Evolutionary conservation across 2,888 invertebrate genomes (phyloP).

Genomic region (Byasa hedistus): DNA sequence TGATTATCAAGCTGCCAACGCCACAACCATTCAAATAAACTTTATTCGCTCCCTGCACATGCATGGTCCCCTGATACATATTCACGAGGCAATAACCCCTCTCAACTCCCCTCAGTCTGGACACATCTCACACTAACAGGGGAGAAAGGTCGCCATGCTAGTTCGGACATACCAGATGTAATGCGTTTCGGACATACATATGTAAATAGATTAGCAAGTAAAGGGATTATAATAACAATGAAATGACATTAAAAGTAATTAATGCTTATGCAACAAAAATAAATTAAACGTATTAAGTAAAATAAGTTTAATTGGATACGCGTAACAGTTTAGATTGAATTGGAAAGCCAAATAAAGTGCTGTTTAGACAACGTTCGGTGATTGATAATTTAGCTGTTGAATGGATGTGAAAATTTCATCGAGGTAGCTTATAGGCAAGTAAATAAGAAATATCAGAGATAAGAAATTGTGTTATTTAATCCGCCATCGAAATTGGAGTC

Average conservation of each 20-base stretch:
- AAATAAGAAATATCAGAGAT: conserved; percentile 35
- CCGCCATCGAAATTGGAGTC: conserved; percentile 46
- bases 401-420: conserved; percentile 34
- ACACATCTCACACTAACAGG: conserved; percentile 72
- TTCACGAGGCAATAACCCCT: conserved; percentile 76
- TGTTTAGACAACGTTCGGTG: conserved; percentile 10
- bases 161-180: conserved; percentile 42
- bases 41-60: conserved; percentile 76
- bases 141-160: conserved; percentile 68
- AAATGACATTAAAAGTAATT: background rate
- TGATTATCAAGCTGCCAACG: conserved; percentile 69
- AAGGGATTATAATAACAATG: conserved; percentile 3
- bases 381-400: conserved; percentile 19
- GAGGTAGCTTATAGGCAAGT: conserved; percentile 32
- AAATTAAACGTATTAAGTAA: conserved; percentile 4
- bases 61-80: conserved; percentile 62
- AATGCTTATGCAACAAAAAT: background rate
- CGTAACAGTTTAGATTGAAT: conserved; percentile 13
- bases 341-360: conserved; percentile 14
- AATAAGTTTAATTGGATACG: conserved; percentile 1
- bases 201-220: background rate
- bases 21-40: conserved; percentile 72
- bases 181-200: background rate
- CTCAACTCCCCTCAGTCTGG: conserved; percentile 69
- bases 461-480: conserved; percentile 44